These are phyloP conservation scores for Maniola hyperantus DNA, from an alignment of 2,888 invertebrate species.

Conservation along the genomic window DNA sequence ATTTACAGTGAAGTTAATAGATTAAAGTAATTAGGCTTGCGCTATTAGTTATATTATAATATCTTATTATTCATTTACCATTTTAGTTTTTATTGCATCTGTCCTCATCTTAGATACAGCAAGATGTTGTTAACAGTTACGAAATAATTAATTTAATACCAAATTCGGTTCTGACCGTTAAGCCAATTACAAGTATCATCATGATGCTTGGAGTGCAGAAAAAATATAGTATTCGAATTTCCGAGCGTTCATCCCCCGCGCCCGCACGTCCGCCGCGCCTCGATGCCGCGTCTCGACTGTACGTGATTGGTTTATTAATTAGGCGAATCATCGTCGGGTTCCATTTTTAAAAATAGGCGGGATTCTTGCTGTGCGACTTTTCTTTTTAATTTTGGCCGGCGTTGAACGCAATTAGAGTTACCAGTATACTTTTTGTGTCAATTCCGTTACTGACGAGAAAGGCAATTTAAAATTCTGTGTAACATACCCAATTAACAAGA, in stretches of 20 bases:
- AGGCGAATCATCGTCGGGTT: slow-evolving; percentile 77
- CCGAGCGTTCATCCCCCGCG: slow-evolving; percentile 79
- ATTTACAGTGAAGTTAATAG: slow-evolving; percentile 35
- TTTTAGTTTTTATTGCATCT: slow-evolving; percentile 37
- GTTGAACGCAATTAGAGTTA: slow-evolving; percentile 79
- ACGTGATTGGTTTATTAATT: slow-evolving; percentile 84
- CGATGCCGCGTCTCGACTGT: slow-evolving; percentile 81
- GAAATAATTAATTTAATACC: slow-evolving; percentile 63
- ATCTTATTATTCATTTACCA: slow-evolving; percentile 52
- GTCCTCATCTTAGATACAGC: slow-evolving; percentile 50
- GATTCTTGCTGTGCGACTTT: slow-evolving; percentile 79
- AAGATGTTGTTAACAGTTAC: slow-evolving; percentile 45
- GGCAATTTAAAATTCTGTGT: slow-evolving; percentile 58
- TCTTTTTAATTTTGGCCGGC: slow-evolving; percentile 79
- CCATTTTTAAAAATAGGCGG: slow-evolving; percentile 82
- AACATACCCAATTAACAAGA: slow-evolving; percentile 61
- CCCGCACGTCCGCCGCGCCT: slow-evolving; percentile 81
- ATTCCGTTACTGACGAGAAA: slow-evolving; percentile 63
- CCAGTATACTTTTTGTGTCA: slow-evolving; percentile 72
- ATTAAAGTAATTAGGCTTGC: slow-evolving; percentile 48
- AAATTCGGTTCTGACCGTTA: slow-evolving; percentile 70
- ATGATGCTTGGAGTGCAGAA: slow-evolving; percentile 75
- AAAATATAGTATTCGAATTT: slow-evolving; percentile 81
- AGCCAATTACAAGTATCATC: slow-evolving; percentile 79
- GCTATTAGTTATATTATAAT: slow-evolving; percentile 43